phyloP scores from a whole-genome alignment of 2,113 vertebrate genomes.

The human region GRCh38 chr14:33065001-33065500 shows the following conservation, averaged over 20 bases:
- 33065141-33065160: not conserved
- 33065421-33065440: not conserved
- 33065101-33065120: not conserved
- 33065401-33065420: conserved; percentile 1
- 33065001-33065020: not conserved
- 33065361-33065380: not conserved
- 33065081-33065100: not conserved
- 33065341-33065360: not conserved
- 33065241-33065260: not conserved
- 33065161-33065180: not conserved
- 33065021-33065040: not conserved
- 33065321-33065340: not conserved
- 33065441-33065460: conserved; percentile 5
- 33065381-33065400: not conserved
- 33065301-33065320: not conserved
- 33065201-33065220: not conserved
- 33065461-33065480: not conserved
- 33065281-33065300: not conserved
- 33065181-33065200: not conserved
- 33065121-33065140: not conserved
- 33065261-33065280: not conserved
- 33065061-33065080: not conserved
- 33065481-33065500: not conserved
- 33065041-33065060: not conserved
- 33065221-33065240: not conserved